Base-by-base conservation (phyloP, 53 echinoderm and acorn worm genomes). In the Zoroaster sp. region DNA sequence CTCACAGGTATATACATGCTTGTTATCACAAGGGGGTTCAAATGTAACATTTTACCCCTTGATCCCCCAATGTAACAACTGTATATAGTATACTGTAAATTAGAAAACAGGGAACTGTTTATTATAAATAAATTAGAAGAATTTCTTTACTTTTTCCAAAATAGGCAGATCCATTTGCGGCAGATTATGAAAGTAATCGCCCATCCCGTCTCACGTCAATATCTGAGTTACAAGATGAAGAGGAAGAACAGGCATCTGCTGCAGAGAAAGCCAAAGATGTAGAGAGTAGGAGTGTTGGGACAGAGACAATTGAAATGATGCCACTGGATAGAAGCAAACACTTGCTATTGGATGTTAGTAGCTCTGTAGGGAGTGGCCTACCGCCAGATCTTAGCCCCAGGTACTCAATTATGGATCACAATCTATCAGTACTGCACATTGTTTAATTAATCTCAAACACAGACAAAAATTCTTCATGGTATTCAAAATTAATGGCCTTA, bases 301-400 rank as follows among this genome's bases (percentile, higher is more conserved):
- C 90, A 33, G 95, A 94, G 28, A 91, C 91, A 66, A 93, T 82
- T 15, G 94, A 95, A 66, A 90, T 89, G 72, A 74, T 83, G 69
- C 78, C 89, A 80, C 76, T 95, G 20, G 94, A 94, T 49, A 92
- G 75, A 63, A 85, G 23, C 25, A 85, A 85, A 49, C 95, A 94
- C 17, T 94, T 83, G 88, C 54, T 91, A 15, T 68, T 95, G 37
- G 95, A 95, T 36, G 89, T 93, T 33, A 89, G 86, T 42, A 92
- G 72, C 40, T 92, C 94, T 0, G 78, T 79, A 6, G 92, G 88
- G 20, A 93, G 88, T 35, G 87, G 91, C 18, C 35, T 96, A 59
- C 96, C 96, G 47, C 93, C 95, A 1, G 97, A 97, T 52, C 88
- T 97, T 13, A 97, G 97, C 88, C 97, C 97, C 81, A 90, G 97